Conservation (phyloP, 2,888 invertebrate species). For the Thymelicus acteon region DNA sequence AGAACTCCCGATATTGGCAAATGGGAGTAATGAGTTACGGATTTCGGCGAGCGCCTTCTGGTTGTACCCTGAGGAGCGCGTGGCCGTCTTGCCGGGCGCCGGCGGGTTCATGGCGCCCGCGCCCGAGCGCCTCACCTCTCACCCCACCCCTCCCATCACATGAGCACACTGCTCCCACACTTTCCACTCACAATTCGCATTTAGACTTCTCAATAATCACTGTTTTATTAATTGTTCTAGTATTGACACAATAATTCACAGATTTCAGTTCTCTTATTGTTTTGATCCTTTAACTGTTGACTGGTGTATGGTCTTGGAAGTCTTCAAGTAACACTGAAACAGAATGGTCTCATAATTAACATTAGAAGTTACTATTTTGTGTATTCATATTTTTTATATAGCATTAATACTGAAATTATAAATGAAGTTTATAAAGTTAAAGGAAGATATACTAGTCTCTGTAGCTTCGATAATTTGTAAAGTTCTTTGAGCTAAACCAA, state of each 20-base stretch:
- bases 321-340: conserved; percentile 40
- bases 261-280: conserved; percentile 34
- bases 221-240: conserved; percentile 32
- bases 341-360: background rate
- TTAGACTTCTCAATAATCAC: conserved; percentile 39
- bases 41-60: conserved; percentile 95
- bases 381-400: no score
- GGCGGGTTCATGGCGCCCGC: conserved; percentile 87
- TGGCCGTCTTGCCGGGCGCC: conserved; percentile 86
- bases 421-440: no score
- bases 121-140: conserved; percentile 82
- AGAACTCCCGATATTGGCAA: conserved; percentile 87
- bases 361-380: no score
- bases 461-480: background rate
- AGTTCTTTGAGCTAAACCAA: background rate
- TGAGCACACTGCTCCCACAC: conserved; percentile 63
- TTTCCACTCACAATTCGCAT: conserved; percentile 61
- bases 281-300: conserved; percentile 36
- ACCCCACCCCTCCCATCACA: conserved; percentile 84
- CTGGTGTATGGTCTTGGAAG: background rate
- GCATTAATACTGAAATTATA: no score
- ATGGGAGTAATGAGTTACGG: conserved; percentile 92
- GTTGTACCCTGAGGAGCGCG: conserved; percentile 92
- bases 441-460: background rate
- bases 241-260: conserved; percentile 32